Conservation (phyloP, 2,797 vertebrate species). For the Muraenolepis orangiensis region DNA sequence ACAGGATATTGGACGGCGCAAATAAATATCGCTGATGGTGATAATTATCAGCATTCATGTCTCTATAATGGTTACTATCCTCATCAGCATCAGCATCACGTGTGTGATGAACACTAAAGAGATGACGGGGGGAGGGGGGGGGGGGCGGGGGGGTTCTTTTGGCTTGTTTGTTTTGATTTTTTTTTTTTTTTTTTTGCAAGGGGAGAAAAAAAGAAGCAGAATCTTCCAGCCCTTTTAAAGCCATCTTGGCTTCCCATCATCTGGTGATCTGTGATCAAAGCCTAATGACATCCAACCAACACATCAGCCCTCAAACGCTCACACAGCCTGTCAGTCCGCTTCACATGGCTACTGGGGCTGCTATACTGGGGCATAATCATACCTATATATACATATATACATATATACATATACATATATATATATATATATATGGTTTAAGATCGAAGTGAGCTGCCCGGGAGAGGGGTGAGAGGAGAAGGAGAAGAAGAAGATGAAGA, state of each 20-base stretch:
- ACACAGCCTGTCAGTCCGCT: neutral
- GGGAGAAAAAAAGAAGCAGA: neutral
- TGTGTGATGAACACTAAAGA: conserved; percentile 7
- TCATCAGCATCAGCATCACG: conserved; percentile 40
- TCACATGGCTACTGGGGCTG: neutral
- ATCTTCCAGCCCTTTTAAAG: neutral
- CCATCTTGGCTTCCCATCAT: neutral
- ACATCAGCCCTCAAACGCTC: neutral
- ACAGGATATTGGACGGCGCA: conserved; percentile 31
- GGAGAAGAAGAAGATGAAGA: too few species aligned
- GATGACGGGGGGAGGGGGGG: too few species aligned
- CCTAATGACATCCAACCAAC: neutral
- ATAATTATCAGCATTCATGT: conserved; percentile 48
- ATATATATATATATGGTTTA: neutral
- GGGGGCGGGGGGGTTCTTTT: too few species aligned
- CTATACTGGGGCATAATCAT: too few species aligned
- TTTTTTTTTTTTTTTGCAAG: neutral
- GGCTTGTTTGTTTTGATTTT: too few species aligned
- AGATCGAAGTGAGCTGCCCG: neutral
- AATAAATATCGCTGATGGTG: conserved; percentile 41
- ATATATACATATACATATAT: too few species aligned
- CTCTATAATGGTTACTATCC: conserved; percentile 34
- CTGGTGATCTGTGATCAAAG: conserved; percentile 3
- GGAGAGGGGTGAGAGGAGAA: neutral
- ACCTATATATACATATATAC: too few species aligned